These are phyloP conservation scores for Ganaspis sp. DNA, from an alignment of 1,140 invertebrate species.

Conservation along the genomic window DNA sequence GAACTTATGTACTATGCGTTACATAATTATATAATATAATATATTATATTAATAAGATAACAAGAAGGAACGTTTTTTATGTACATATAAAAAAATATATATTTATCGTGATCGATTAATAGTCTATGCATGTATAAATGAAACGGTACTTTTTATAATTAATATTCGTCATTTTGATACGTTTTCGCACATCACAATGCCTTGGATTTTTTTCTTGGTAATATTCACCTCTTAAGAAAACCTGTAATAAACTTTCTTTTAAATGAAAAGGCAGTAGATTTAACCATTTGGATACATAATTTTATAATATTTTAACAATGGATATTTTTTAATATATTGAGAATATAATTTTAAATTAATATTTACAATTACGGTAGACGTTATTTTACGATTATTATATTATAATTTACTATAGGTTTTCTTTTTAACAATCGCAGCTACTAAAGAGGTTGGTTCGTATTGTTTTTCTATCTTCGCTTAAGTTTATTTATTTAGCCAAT, in stretches of 20 bases:
- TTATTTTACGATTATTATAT: no score
- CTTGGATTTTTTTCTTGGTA: neutral
- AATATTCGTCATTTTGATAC: conserved; percentile 61
- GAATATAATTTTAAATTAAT: no score
- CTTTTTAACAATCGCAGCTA: no score
- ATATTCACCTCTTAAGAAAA: neutral
- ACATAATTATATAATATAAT: conserved; percentile 42
- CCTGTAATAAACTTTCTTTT: neutral
- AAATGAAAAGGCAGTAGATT: conserved; percentile 38
- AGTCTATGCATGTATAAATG: conserved; percentile 51
- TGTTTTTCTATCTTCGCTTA: no score
- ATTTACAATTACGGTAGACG: no score
- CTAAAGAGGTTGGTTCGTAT: no score
- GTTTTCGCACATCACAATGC: conserved; percentile 66
- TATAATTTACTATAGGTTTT: no score
- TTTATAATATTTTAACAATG: conserved; percentile 24
- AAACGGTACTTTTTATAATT: conserved; percentile 47
- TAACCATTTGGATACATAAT: neutral
- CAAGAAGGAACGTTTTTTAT: conserved; percentile 45
- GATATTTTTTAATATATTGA: no score
- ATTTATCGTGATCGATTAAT: conserved; percentile 49
- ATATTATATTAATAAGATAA: conserved; percentile 53
- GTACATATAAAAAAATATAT: conserved; percentile 54
- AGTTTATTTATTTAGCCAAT: no score
- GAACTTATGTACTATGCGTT: conserved; percentile 20